Percentiles rank a stretch among this genome's conserved stretches.
phyloP scores from a whole-genome alignment of 2,888 invertebrate genomes.

The Drosophila cognata region DNA sequence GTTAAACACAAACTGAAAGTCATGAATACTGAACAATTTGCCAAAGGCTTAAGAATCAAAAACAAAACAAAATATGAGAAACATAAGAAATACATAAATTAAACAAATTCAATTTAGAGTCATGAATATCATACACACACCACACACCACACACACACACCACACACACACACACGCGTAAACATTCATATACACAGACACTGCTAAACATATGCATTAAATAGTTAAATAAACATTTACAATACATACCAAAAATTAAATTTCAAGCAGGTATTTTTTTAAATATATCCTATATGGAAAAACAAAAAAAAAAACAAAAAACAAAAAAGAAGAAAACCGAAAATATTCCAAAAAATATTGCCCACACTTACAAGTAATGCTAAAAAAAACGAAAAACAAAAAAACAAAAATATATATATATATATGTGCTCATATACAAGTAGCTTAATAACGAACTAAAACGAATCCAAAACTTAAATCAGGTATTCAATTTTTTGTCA shows the following conservation, averaged over 20 bases:
- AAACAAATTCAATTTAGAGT: conserved; percentile 42
- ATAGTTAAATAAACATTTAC: conserved; percentile 68
- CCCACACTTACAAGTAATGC: conserved; percentile 16
- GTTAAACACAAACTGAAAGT: conserved; percentile 71
- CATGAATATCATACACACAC: conserved; percentile 41
- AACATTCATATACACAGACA: conserved; percentile 24
- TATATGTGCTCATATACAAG: conserved; percentile 68
- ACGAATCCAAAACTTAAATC: conserved; percentile 79
- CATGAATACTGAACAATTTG: conserved; percentile 77
- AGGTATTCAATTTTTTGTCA: conserved; percentile 78
- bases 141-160: conserved; percentile 12
- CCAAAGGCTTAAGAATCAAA: conserved; percentile 79
- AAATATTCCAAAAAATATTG: conserved; percentile 63
- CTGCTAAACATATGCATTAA: conserved; percentile 48
- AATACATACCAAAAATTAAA: conserved; percentile 69
- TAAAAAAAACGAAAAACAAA: conserved; percentile 1
- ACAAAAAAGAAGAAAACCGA: conserved; percentile 17
- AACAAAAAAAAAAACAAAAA: conserved; percentile 48
- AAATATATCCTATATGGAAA: conserved; percentile 23
- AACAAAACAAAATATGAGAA: conserved; percentile 38
- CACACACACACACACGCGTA: conserved; percentile 9
- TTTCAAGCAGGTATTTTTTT: conserved; percentile 70
- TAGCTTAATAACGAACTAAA: conserved; percentile 66
- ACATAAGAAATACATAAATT: conserved; percentile 17
- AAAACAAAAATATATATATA: conserved; percentile 1